phyloP scores from a whole-genome alignment of 1,140 invertebrate genomes.

The Temnothorax nylanderi region DNA sequence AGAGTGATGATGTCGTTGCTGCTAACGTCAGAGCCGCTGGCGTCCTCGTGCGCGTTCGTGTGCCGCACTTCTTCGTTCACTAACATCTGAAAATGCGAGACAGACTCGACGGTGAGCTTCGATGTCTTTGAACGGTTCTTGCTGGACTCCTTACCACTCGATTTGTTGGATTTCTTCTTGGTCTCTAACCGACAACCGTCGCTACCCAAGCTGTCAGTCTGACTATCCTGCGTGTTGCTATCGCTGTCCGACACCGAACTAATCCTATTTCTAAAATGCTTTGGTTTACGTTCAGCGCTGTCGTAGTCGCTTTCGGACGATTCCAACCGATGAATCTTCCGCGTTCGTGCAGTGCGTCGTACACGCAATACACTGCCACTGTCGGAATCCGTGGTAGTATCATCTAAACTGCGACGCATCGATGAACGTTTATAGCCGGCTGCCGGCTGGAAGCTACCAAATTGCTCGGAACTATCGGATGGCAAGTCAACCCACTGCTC shows the following conservation, averaged over 20 bases:
- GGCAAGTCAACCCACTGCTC: conserved; percentile 84
- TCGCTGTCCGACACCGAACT: conserved; percentile 84
- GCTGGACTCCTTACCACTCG: conserved; percentile 66
- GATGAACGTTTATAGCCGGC: conserved; percentile 77
- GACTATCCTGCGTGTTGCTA: conserved; percentile 84
- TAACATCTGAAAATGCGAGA: conserved; percentile 83
- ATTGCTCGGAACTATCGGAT: conserved; percentile 82
- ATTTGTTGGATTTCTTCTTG: conserved; percentile 76
- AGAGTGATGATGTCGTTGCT: conserved; percentile 83
- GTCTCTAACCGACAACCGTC: conserved; percentile 79
- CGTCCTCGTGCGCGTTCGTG: conserved; percentile 74
- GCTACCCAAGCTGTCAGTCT: conserved; percentile 83
- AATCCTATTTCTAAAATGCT: conserved; percentile 78
- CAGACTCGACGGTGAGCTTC: conserved; percentile 78
- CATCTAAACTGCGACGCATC: conserved; percentile 79
- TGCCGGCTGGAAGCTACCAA: conserved; percentile 81
- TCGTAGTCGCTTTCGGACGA: conserved; percentile 86
- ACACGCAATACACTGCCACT: conserved; percentile 79
- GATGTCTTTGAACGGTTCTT: conserved; percentile 77
- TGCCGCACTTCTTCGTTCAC: conserved; percentile 81
- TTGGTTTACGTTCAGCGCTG: conserved; percentile 77
- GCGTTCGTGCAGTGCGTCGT: conserved; percentile 73
- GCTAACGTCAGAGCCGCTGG: conserved; percentile 82
- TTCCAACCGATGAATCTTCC: conserved; percentile 81
- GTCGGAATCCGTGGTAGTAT: conserved; percentile 82